Evolutionary conservation across 2,888 invertebrate genomes (phyloP), one percentile per base, ranked within the genome.

Genomic region (Trissolcus brochymenae): DNA sequence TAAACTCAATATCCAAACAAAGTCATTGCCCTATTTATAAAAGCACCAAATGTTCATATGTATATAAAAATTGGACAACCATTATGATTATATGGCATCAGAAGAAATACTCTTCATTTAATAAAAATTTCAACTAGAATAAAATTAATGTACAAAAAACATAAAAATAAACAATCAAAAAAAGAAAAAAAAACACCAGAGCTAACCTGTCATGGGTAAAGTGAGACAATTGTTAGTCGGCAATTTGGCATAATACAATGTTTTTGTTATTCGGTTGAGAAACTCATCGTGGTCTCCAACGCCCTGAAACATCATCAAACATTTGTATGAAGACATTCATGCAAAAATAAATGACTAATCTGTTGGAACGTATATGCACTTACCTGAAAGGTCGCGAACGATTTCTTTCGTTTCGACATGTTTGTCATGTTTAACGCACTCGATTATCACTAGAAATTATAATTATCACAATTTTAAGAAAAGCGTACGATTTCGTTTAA

Each of bases 191-290:
- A 13, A 21, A 17, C 21, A 54, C 3, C 4, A 25, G 3, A 57
- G 50, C 67, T 89, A 89, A 96, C 96, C 95, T 91, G 96, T 93
- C 83, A 96, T 92, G 75, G 95, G 94, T 77, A 96, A 90, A 86
- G 94, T 94, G 79, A 95, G 91, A 78, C 94, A 91, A 80, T 93
- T 94, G 76, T 93, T 91, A 67, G 91, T 90, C n/a, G 95, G 94
- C 77, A 94, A 91, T 86, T 93, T 92, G 71, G 96, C 96, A 90
- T 96, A 98, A 88, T 97, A 97, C 60, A 98, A 90, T 2, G 96
- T 95, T 89, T 97, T 97, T 16, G 94, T 93, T 83, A 98, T 94
- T 82, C 98, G 92, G 83, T 94, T 92, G 79, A 96, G 90, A 85
- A 97, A 95, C 82, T 94, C 93, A 76, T 93, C 92, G 87, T 96